Evolutionary conservation across 2,888 invertebrate genomes (phyloP), one percentile per base, ranked within the genome.

Genomic region (Uloborus plumipes): DNA sequence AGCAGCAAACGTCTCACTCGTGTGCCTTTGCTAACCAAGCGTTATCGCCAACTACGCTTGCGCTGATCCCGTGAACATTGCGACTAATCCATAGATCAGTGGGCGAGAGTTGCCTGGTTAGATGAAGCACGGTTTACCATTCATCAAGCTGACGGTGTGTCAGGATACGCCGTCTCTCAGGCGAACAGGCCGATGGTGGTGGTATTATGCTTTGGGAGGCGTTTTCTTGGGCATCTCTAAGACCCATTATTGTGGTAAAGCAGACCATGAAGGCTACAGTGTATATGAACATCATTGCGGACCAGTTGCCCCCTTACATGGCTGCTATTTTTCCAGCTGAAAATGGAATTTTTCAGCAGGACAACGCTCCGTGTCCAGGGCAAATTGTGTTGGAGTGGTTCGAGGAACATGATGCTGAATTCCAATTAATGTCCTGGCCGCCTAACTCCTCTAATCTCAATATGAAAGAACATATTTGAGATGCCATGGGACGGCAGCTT

Each of bases 251-350:
- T 58, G 58, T 58, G 58, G 58, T 58, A 58, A 3, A 58, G 58
- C 58, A 58, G 58, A 58, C 20, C 58, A 58, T 58, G 58, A 58
- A 58, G 2, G n/a, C 58, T 58, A 18, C 58, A 20, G 18, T 4
- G 58, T 58, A 58, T 58, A 9, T 58, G 58, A 58, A 58, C 20
- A 58, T 58, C 13, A 7, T 58, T 58, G 58, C 58, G 58, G 20
- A 58, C 58, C 58, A 58, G 58, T 16, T 58, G n/a, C 58, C 2
- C 58, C 58, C 58, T 58, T 58, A 58, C 58, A 58, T 58, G 58
- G 58, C 58, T 4, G 7, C 58, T 58, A 11, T 53, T 53, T 53
- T 53, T 53, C 53, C 53, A 53, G 53, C 15, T 53, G 53, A 11
- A 53, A 53, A 53, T 53, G 53, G 53, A 53, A 6, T 53, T 3